Conservation (phyloP, 2,113 vertebrate species). For the Bettongia penicillata region DNA sequence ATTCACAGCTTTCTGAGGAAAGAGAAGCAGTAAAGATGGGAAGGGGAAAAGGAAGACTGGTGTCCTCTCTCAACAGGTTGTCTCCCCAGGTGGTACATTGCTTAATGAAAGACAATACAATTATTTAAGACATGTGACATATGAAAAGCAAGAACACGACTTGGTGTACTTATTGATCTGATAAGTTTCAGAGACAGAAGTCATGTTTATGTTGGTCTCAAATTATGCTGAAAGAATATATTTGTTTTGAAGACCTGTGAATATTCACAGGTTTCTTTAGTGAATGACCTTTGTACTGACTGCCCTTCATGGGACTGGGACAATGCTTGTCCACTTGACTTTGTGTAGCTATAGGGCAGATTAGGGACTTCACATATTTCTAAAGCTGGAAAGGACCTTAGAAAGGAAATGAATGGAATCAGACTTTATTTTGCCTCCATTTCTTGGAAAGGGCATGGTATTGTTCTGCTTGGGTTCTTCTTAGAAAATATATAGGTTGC, state of each 20-base stretch:
- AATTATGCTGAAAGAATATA: background rate
- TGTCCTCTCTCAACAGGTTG: background rate
- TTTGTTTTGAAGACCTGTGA: background rate
- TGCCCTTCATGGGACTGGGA: background rate
- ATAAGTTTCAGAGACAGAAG: background rate
- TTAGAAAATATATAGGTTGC: background rate
- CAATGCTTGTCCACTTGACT: background rate
- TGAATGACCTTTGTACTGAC: background rate
- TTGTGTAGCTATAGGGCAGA: background rate
- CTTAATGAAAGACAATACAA: background rate
- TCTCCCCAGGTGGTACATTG: background rate
- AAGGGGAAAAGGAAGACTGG: background rate
- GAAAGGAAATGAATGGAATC: background rate
- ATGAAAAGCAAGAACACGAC: background rate
- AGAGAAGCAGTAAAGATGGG: background rate
- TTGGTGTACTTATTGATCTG: background rate
- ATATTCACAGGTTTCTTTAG: background rate
- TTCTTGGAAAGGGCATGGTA: background rate
- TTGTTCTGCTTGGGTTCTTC: background rate
- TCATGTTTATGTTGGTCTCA: background rate
- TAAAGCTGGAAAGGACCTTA: background rate
- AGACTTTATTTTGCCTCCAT: background rate
- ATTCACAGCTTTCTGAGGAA: background rate
- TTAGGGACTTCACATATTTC: background rate
- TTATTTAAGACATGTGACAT: background rate